Percentiles rank a stretch among this genome's conserved stretches.
Conservation (phyloP, 2,113 vertebrate genomes). For the Anoplopoma fimbria region DNA sequence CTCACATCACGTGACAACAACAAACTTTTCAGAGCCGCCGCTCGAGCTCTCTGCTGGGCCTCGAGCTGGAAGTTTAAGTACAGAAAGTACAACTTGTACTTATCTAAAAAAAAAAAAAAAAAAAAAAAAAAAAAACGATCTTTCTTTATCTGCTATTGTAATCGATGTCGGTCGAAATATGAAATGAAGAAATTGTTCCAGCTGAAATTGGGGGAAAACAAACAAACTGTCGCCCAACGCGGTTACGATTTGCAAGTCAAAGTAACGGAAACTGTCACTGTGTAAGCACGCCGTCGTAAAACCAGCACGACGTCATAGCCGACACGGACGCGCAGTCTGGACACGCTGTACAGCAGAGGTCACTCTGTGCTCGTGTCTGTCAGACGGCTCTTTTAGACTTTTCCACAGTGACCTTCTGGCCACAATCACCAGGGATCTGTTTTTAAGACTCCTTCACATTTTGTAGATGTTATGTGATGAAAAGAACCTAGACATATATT, state of each 20-base stretch:
- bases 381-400: conserved; percentile 7
- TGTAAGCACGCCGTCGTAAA: conserved; percentile 81
- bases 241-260: conserved; percentile 65
- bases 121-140: background rate
- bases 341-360: conserved; percentile 59
- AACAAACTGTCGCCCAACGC: conserved; percentile 58
- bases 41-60: conserved; percentile 73
- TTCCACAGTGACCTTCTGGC: conserved; percentile 44
- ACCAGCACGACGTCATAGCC: conserved; percentile 64
- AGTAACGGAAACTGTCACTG: conserved; percentile 81
- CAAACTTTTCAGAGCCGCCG: conserved; percentile 83
- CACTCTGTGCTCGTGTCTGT: conserved; percentile 52
- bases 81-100: conserved; percentile 39
- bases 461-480: background rate
- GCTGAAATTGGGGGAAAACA: background rate
- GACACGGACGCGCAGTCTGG: conserved; percentile 18
- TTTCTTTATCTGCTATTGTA: background rate
- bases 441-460: background rate
- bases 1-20: conserved; percentile 88
- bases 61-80: conserved; percentile 59
- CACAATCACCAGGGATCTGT: background rate
- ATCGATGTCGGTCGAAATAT: conserved; percentile 1
- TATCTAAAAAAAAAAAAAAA: background rate
- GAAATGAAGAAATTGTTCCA: conserved; percentile 5
- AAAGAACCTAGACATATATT: background rate